Evolutionary conservation across 2,113 vertebrate species (phyloP), one percentile per base, ranked within the genome.

Genomic region (Lichenostomus cassidix): DNA sequence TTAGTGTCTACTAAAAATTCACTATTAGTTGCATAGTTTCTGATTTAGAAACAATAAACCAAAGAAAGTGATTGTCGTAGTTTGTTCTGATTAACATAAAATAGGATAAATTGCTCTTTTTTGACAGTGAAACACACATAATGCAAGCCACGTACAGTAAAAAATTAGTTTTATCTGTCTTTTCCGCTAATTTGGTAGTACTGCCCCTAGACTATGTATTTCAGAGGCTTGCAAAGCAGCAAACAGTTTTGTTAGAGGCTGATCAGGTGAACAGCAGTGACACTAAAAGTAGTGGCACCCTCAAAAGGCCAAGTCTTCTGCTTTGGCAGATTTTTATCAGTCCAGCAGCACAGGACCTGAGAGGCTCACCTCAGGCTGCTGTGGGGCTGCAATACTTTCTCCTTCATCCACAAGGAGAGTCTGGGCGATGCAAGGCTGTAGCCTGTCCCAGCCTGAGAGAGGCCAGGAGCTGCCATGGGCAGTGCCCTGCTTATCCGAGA

Each of bases 271-370:
- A 25, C 17, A 47, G 7, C 39, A 20, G 13, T 59, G 35, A 50
- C 22, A 27, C 0, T 11, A 47, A 56, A 73, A 69, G 4, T 10
- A 68, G 4, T 0, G 3, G 12, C 11, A 55, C 8, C 14, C 5
- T 50, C 46, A 35, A 67, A 79, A 82, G 10, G 6, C 5, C 9
- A 58, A 15, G 8, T 60, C 39, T 69, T 81, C 33, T 11, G 1
- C 29, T 64, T 68, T 7, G 12, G 5, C 29, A 13, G 25, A 33
- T 52, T 83, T 83, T 81, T 74, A 10, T 18, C 59, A 18, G 58
- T 29, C 21, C 27, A 60, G 29, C 9, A 74, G 5, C 8, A 27
- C 23, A 81, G 33, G 9, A 49, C 13, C 25, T 64, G 19, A 73
- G 28, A 15, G 10, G 2, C 7, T 46, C 11, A 41, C 10, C 3